Base-by-base conservation (phyloP, 2,797 vertebrate species). In the Cynodonichthys magdalenae region DNA sequence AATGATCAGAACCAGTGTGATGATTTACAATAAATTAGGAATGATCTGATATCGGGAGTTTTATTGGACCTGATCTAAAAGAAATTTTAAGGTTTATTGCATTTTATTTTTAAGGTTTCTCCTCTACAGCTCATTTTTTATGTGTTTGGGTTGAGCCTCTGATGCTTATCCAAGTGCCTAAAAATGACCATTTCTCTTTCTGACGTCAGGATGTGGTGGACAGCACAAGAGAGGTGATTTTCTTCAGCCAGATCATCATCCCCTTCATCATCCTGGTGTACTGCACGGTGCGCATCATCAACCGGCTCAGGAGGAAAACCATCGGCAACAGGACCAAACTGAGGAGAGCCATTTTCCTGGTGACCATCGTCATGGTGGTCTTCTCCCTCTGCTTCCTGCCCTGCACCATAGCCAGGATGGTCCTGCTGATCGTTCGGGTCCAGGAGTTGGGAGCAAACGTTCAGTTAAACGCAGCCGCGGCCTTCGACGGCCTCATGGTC, bases 401-500 rank as follows among this genome's bases (percentile, higher is more conserved):
- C 0, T 89, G 89, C 20, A 59, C 88, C 49, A 52, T 92, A 3
- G 84, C 87, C 27, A 84, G 89, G 29, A 52, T 83, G 53, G 48
- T 93, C 3, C 66, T 87, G 63, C 70, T 89, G 4, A 42, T 67
- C 8, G 9, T 48, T 0, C 66, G 83, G 4, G 69, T 71, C 1
- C 0, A 63, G 0, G 2, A 64, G 0, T 2, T 34, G 18, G 0
- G 0, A 0, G 5, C 42, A 0, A 1, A 0, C 0, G 1, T 2
- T 0, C 71, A 92, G 66, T 66, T 80, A 1, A 63, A 46, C 0
- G 84, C 82, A 0, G 63, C 77, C 0, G 61, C 63, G 66, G 79
- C 74, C n/a, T 93, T 90, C 0, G 93, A 94, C 6, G 92, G 92
- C 54, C 78, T 93, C 53, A 80, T 93, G 87, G 85, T 90, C 20